A percentile compares a stretch with the other conserved stretches of the same genome.
These are phyloP conservation scores for Mugil cephalus DNA, from an alignment of 2,113 vertebrate species.

Conservation along the genomic window DNA sequence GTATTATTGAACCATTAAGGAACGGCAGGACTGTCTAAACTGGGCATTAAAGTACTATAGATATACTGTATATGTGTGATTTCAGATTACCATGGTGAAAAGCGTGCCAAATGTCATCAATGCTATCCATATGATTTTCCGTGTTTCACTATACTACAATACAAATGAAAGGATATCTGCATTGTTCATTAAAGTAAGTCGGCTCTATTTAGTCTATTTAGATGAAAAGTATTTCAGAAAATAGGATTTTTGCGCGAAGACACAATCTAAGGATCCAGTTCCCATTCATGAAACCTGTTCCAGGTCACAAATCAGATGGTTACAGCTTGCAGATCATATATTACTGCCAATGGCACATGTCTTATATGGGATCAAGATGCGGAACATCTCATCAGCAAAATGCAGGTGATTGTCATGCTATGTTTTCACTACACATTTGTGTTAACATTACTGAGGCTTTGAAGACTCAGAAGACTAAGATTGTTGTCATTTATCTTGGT, in stretches of 20 bases:
- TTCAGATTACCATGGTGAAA: constrained; percentile 85
- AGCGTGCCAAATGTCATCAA: constrained; percentile 87
- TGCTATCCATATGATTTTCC: constrained; percentile 85
- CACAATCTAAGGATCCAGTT: not conserved
- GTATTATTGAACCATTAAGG: too few relatives aligned
- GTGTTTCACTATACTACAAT: constrained; percentile 87
- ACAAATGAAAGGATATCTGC: constrained; percentile 87
- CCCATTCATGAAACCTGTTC: not conserved
- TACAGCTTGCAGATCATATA: constrained; percentile 87
- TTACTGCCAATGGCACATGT: constrained; percentile 83
- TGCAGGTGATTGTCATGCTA: constrained; percentile 77
- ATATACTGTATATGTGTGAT: constrained; percentile 27
- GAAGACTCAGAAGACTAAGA: not conserved
- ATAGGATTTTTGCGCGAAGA: not conserved
- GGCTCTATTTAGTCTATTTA: not conserved
- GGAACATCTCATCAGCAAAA: constrained; percentile 83
- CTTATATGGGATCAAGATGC: constrained; percentile 88
- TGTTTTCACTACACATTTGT: not conserved
- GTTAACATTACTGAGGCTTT: not conserved
- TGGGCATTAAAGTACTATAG: not conserved
- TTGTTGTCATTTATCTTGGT: constrained; percentile 29
- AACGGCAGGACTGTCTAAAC: too few relatives aligned
- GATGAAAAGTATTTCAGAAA: not conserved
- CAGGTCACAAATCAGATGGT: constrained; percentile 93
- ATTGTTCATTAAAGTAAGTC: constrained; percentile 87